Percentiles rank a stretch among this genome's conserved stretches.
Conservation (phyloP, 2,797 vertebrate genomes). For the Cirrhinus mrigala region DNA sequence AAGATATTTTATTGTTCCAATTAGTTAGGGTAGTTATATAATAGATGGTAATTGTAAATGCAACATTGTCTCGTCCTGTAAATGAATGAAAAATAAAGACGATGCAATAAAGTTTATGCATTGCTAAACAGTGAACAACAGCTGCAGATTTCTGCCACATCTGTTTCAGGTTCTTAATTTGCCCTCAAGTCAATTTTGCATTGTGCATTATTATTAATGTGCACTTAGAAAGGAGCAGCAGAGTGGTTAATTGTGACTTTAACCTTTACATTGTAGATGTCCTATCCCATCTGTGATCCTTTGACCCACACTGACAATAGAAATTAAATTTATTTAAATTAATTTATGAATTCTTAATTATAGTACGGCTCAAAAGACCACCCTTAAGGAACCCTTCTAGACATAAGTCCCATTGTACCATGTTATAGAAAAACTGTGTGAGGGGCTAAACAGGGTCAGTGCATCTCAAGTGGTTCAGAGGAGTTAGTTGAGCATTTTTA, state of each 20-base stretch:
- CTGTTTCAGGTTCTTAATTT: neutral
- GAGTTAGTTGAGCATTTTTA: no score
- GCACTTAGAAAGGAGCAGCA: neutral
- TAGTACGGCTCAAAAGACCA: neutral
- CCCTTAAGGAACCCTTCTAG: neutral
- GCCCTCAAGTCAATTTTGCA: neutral
- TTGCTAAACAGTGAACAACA: neutral
- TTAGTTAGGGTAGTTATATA: neutral
- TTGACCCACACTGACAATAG: neutral
- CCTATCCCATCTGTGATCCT: neutral
- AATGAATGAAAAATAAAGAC: neutral
- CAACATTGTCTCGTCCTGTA: neutral
- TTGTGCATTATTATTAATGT: conserved; percentile 1
- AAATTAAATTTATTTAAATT: no score
- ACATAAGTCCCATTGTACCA: no score
- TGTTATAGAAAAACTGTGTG: neutral
- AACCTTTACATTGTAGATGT: neutral
- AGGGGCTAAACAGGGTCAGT: neutral
- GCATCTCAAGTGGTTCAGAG: no score
- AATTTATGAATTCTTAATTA: neutral
- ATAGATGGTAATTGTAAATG: neutral
- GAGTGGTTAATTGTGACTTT: conserved; percentile 14
- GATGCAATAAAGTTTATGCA: neutral
- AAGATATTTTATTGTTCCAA: neutral
- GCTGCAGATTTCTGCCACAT: neutral